These are phyloP conservation scores for Mus spicilegus DNA, from an alignment of 2,113 vertebrate genomes.

Conservation along the genomic window DNA sequence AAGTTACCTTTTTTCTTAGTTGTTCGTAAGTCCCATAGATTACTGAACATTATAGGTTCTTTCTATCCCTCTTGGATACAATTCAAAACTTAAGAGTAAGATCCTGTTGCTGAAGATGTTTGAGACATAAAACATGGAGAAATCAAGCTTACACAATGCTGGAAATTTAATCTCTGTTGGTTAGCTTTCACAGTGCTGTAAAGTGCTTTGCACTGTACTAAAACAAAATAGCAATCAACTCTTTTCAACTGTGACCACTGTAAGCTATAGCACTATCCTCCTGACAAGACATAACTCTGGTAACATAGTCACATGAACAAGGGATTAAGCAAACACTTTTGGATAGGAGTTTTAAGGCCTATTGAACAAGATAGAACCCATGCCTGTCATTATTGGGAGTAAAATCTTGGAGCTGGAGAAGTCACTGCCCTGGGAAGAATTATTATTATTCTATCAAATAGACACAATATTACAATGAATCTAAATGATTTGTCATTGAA, in stretches of 20 bases:
- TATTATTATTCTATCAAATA: neutral
- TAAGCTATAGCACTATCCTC: neutral
- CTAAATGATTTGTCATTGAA: neutral
- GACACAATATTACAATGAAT: neutral
- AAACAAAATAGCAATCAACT: neutral
- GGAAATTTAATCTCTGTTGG: neutral
- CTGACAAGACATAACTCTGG: neutral
- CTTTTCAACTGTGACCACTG: neutral
- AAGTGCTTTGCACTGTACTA: neutral
- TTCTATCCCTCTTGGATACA: accelerated
- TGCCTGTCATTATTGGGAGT: neutral
- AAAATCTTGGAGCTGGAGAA: no score
- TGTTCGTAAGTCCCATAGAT: neutral
- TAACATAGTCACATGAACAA: neutral
- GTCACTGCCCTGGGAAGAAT: accelerated
- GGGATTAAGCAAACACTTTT: neutral
- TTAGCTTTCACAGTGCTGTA: neutral
- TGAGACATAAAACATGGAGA: neutral
- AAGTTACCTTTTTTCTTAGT: neutral
- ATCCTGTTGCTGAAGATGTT: neutral
- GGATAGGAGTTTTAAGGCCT: neutral
- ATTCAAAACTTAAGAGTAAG: neutral
- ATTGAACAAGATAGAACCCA: neutral
- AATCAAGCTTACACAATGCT: neutral
- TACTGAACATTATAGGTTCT: neutral